These are phyloP conservation scores for Poecilia gillii DNA, from an alignment of 2,797 vertebrate genomes.

Conservation along the genomic window DNA sequence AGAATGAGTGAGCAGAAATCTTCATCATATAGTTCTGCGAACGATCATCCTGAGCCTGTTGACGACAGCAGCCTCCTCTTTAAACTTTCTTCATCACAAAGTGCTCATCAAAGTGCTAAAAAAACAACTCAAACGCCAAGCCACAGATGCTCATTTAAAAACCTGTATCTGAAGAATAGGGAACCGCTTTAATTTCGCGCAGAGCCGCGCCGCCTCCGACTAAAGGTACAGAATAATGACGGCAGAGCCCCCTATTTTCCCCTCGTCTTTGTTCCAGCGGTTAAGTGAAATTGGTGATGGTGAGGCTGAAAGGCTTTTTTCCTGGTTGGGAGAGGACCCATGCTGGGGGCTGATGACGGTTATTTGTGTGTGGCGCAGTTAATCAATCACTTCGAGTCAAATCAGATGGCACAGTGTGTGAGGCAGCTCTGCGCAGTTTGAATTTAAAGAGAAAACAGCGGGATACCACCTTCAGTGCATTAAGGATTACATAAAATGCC, in stretches of 20 bases:
- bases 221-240: conserved; percentile 28
- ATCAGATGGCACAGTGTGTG: conserved; percentile 26
- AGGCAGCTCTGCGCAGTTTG: conserved; percentile 29
- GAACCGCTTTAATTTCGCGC: conserved; percentile 33
- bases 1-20: conserved; percentile 34
- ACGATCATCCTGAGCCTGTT: conserved; percentile 43
- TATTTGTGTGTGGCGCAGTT: conserved; percentile 26
- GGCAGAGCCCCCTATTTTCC: conserved; percentile 13
- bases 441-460: conserved; percentile 26
- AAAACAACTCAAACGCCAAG: conserved; percentile 20
- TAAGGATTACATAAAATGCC: background rate
- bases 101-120: conserved; percentile 20
- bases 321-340: conserved; percentile 23
- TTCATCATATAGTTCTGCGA: conserved; percentile 35
- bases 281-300: conserved; percentile 32
- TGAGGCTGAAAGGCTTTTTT: conserved; percentile 26
- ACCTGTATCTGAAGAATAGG: conserved; percentile 31
- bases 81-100: conserved; percentile 36
- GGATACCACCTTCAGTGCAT: conserved; percentile 3
- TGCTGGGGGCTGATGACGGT: conserved; percentile 24
- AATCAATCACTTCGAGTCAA: conserved; percentile 29
- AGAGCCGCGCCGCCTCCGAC: conserved; percentile 21
- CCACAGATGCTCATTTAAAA: conserved; percentile 28
- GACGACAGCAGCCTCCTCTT: conserved; percentile 12
- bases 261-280: conserved; percentile 16